These are phyloP conservation scores for Musca domestica DNA, from an alignment of 1,140 invertebrate genomes.

Conservation along the genomic window DNA sequence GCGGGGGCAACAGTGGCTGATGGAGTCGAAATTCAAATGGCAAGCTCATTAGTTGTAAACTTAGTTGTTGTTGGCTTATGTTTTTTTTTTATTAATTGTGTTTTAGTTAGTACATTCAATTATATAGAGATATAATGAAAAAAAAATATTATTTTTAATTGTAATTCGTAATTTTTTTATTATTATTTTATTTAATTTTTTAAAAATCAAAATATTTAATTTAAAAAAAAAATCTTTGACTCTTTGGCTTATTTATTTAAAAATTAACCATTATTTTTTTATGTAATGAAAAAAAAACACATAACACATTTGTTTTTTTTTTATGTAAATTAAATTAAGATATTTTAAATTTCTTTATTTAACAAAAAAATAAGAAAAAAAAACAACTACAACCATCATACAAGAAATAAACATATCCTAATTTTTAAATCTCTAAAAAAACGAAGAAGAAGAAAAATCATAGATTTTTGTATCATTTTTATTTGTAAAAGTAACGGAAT, in stretches of 20 bases:
- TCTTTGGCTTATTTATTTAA: neutral
- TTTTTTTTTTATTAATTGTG: conserved; percentile 10
- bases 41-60: conserved; percentile 63
- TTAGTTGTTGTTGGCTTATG: conserved; percentile 19
- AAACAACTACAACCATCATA: too few relatives aligned
- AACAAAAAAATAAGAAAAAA: too few relatives aligned
- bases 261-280: neutral
- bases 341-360: neutral
- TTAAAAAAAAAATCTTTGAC: neutral
- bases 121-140: neutral
- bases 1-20: conserved; percentile 86
- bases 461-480: too few relatives aligned
- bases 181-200: conserved; percentile 5
- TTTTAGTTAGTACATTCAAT: conserved; percentile 7
- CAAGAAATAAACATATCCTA: too few relatives aligned
- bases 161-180: neutral
- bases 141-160: conserved; percentile 9
- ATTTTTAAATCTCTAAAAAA: too few relatives aligned
- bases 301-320: neutral
- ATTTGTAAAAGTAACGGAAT: too few relatives aligned
- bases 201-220: neutral
- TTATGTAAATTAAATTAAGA: neutral
- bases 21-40: conserved; percentile 95
- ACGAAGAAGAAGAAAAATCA: too few relatives aligned
- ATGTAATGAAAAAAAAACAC: neutral